phyloP scores from a whole-genome alignment of 2,113 vertebrate genomes.

The Neomonachus schauinslandi region DNA sequence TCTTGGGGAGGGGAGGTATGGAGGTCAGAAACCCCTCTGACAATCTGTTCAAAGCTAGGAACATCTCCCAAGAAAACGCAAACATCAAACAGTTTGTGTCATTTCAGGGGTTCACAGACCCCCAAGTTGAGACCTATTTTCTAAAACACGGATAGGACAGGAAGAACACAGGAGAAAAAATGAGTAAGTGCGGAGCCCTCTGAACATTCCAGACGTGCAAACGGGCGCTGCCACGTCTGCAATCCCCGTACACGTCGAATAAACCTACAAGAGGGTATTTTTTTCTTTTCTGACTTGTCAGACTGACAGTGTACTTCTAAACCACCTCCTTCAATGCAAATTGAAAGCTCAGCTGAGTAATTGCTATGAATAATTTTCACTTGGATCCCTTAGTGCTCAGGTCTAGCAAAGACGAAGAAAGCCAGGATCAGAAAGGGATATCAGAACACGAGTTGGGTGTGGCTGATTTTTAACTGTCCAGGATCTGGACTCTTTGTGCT shows the following conservation, averaged over 20 bases:
- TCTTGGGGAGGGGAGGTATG: no score
- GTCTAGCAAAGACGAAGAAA: background rate
- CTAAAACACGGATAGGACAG: background rate
- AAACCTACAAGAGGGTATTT: background rate
- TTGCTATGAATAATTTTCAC: slow-evolving; percentile 41
- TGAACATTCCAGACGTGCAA: fast-evolving
- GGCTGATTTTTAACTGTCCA: background rate
- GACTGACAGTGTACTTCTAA: background rate
- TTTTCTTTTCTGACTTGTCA: background rate
- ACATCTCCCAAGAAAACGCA: background rate
- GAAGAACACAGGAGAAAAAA: background rate
- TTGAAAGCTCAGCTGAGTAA: slow-evolving; percentile 46
- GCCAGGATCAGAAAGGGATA: background rate
- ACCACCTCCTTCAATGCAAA: slow-evolving; percentile 33
- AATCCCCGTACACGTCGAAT: fast-evolving
- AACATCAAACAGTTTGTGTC: background rate
- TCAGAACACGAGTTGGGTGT: fast-evolving
- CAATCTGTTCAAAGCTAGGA: background rate
- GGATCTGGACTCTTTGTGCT: no score
- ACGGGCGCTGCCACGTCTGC: background rate
- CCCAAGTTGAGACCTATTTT: slow-evolving; percentile 4
- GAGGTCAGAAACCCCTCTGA: background rate
- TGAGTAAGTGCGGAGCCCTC: background rate
- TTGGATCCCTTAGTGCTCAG: background rate
- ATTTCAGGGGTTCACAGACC: background rate